A percentile compares a stretch with the other conserved stretches of the same genome.
Evolutionary conservation across 2,113 vertebrate genomes (phyloP).

Genomic region (Lagenorhynchus albirostris): DNA sequence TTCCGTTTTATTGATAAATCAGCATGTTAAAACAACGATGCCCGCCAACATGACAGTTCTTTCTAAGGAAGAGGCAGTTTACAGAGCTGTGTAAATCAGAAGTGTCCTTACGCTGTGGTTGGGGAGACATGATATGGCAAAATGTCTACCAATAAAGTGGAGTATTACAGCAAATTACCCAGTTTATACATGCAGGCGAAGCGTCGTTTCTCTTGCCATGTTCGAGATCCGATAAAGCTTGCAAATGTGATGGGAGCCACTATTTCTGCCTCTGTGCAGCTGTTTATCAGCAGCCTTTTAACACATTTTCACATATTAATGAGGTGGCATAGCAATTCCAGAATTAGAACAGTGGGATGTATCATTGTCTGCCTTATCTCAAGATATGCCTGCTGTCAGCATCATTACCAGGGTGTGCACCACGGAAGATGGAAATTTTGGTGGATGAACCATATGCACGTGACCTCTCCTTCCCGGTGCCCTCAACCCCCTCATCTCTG

Average conservation of each 20-base stretch:
- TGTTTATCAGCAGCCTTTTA: conserved; percentile 70
- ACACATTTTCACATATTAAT: conserved; percentile 74
- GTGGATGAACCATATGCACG: background rate
- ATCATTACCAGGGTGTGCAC: background rate
- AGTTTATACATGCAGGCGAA: background rate
- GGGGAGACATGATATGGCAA: conserved; percentile 51
- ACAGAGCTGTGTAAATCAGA: conserved; percentile 45
- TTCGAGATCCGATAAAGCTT: conserved; percentile 50
- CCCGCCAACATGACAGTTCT: background rate
- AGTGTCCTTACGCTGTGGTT: conserved; percentile 58
- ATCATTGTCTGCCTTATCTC: conserved; percentile 56
- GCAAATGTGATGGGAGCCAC: conserved; percentile 49
- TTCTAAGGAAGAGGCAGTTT: conserved; percentile 40
- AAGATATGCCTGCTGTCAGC: conserved; percentile 32
- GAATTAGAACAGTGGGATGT: conserved; percentile 64
- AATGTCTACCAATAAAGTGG: conserved; percentile 43
- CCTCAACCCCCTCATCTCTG: too few species aligned
- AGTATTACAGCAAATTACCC: conserved; percentile 42
- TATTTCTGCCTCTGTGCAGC: conserved; percentile 66
- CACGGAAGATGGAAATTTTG: background rate
- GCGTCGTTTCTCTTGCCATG: conserved; percentile 3
- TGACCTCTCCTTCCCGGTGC: fast-evolving
- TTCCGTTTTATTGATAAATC: conserved; percentile 31
- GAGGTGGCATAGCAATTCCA: conserved; percentile 60
- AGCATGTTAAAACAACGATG: background rate